Conservation (phyloP, 2,797 vertebrate species). For the Eurystomus glaucurus region DNA sequence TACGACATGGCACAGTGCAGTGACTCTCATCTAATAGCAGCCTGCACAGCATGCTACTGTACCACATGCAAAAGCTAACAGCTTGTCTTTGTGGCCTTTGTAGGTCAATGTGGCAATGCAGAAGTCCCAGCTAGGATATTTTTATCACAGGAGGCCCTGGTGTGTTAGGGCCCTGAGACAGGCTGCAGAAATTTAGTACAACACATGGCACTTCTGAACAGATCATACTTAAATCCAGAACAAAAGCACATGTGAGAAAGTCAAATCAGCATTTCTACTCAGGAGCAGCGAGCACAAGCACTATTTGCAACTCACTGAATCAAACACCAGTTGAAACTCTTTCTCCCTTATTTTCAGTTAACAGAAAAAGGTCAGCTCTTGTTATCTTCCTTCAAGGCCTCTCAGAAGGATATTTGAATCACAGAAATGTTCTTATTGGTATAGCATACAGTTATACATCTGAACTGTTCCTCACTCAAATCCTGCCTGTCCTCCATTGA, state of each 20-base stretch:
- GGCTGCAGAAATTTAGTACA: constrained; percentile 5
- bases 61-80: not conserved
- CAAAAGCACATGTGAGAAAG: not conserved
- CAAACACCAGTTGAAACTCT: rapidly evolving
- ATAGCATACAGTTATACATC: not conserved
- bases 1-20: not conserved
- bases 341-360: not conserved
- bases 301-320: not conserved
- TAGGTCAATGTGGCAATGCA: not conserved
- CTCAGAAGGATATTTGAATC: not conserved
- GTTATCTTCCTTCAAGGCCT: not conserved
- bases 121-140: not conserved
- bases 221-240: not conserved
- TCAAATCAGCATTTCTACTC: not conserved
- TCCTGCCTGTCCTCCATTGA: not conserved
- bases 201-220: not conserved
- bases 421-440: not conserved
- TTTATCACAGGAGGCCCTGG: not conserved
- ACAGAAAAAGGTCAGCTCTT: not conserved
- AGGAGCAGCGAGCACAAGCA: not conserved
- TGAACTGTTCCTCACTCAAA: not conserved
- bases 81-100: not conserved
- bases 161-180: not conserved
- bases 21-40: not conserved
- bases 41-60: not conserved